Base-by-base conservation (phyloP, 2,888 invertebrate genomes). In the Calameuta filiformis region DNA sequence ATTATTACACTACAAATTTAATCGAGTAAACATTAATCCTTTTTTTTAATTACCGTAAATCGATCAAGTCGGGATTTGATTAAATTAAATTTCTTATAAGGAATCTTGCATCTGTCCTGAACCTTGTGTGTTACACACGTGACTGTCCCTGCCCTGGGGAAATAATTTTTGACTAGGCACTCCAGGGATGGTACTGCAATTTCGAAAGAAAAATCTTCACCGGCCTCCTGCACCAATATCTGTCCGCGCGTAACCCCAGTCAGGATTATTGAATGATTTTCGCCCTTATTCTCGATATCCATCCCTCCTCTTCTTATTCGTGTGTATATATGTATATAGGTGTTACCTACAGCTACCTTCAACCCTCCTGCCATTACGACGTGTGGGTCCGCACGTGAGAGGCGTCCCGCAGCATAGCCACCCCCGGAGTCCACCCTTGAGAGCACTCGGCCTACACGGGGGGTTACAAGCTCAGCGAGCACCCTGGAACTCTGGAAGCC, bases 401-500 rank as follows among this genome's bases (percentile, higher is more conserved):
- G 23, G 56, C 56, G 56, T 56, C 56, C 56, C 23, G 56, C 56
- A 56, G 56, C 56, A 56, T 56, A 56, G 23, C 56, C 56, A 56
- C 23, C 56, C 56, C 56, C 56, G 6, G 23, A 9, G 23, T 9
- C 23, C 56, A 40, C 56, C 56, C 56, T 9, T 56, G 56, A 56
- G 56, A 56, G 23, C 23, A 56, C 71, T 34, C 71, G 71, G 71
- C 71, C 71, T 71, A 71, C 71, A 71, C 71, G 12, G 71, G 69
- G 71, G 71, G 71, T 71, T 71, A 71, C 71, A 71, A 71, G 71
- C 71, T 33, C 33, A 33, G 71, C 31, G 31, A 33, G 33, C 71
- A 71, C 71, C 71, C 71, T 15, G 71, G 31, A 56, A 56, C 56
- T 56, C 77, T 79, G 75, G 78, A 85, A 86, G 85, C 81, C 88